Base-by-base conservation (phyloP, 2,113 vertebrate species). In the Silurus meridionalis region DNA sequence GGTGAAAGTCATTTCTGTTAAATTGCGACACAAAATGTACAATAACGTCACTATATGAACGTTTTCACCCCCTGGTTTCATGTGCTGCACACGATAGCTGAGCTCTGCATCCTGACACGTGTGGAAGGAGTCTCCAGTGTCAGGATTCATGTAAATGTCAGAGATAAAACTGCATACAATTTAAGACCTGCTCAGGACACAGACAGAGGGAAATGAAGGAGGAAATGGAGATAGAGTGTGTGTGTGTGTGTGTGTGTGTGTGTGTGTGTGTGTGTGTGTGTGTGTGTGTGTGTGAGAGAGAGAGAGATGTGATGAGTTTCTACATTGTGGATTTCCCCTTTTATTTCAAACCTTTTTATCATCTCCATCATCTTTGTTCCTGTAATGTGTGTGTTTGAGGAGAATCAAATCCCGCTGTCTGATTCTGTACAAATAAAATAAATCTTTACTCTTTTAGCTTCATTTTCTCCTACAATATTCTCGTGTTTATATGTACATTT, bases 1-100 rank as follows among this genome's bases (percentile, higher is more conserved):
- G 71, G 55, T 63, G 66, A 83, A 82, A 85, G 83, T 66, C 14
- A 57, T 75, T 15, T 82, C 19, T 52, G 17, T 78, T n/a, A 8
- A 11, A 25, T 77, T 19, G 7, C 50, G 25, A 25, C 50, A 25
- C 72, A 53, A 25, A 55, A 25, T 6, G 0, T 13, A 6, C 11
- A 74, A 52, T 10, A 52, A 13, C 71, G 4, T 11, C 9, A 52
- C 48, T 0, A 15, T 1, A 13, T 66, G 11, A 69, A 48, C 17
- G 7, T 74, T 74, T 74, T 74, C 21, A 52, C 19, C 19, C 48
- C 19, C 48, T 25, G 37, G 46, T 71, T 46, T 69, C 10, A 2
- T 25, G 1, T n/a, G 63, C 69, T 17, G 8, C 37, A 72, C 11
- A 23, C 21, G 21, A 75, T 8, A 23, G 25, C 14, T 15, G 5